Evolutionary conservation across 2,113 vertebrate genomes (phyloP), one percentile per base, ranked within the genome.

Genomic region (Pipa parva): DNA sequence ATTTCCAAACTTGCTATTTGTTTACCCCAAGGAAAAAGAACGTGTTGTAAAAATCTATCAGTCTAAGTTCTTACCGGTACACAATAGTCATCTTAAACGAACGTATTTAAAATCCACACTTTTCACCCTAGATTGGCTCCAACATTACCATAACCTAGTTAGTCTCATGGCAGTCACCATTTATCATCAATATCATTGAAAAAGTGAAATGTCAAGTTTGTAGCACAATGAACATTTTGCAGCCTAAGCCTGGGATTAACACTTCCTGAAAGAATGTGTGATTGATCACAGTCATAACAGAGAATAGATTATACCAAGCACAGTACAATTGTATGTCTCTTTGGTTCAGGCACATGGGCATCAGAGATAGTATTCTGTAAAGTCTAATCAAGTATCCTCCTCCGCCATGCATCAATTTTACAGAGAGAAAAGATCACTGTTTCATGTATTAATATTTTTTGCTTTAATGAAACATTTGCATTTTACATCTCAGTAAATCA

Each of bases 401-500:
- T 29, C 37, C 29, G 62, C 54, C 39, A 59, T 51, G 73, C 48
- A n/a, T 75, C 59, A 12, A 46, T 31, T 45, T 71, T 13, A 4
- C 66, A 61, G 2, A 17, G 39, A 6, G 59, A 71, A 73, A 58
- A 66, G 78, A 51, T 63, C 33, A 73, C 73, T 49, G 63, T 77
- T 76, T 71, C 69, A 73, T 45, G 46, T 20, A 45, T 68, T 78
- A 75, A 71, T 73, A n/a, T 75, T 78, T 75, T 81, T n/a, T 74
- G 71, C 79, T 61, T 54, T 27, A 45, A 12, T 60, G 45, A 56
- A 50, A 59, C 24, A 39, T 69, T 61, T 54, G 29, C 33, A 33
- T 69, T 58, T 27, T 68, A 20, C 26, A 12, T 31, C 28, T 31
- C n/a, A 20, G 18, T 13, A 4, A 22, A 15, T 26, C 33, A 11